Evolutionary conservation across 1,140 invertebrate genomes (phyloP).

Genomic region (Ptiloglossa arizonensis): DNA sequence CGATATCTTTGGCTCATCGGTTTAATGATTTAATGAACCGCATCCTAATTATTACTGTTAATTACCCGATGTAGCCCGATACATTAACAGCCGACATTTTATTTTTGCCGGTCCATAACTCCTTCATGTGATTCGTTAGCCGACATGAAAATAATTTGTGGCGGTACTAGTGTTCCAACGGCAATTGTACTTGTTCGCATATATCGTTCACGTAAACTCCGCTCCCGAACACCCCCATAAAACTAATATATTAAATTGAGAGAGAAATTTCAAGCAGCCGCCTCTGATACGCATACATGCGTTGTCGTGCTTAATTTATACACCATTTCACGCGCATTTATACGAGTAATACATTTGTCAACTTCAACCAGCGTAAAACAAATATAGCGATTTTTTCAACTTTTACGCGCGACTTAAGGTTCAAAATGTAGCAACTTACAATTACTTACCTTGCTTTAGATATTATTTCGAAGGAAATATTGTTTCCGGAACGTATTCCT

Average conservation of each 20-base stretch:
- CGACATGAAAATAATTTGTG: slow-evolving; percentile 48
- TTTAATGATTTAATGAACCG: neutral
- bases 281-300: neutral
- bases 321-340: neutral
- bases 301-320: neutral
- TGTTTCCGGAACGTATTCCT: neutral
- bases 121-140: slow-evolving; percentile 22
- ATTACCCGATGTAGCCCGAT: slow-evolving; percentile 27
- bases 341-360: slow-evolving; percentile 1
- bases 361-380: neutral
- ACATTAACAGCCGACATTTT: slow-evolving; percentile 31
- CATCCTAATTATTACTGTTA: slow-evolving; percentile 34
- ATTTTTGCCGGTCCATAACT: slow-evolving; percentile 23
- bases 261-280: slow-evolving; percentile 35
- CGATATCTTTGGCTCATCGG: neutral
- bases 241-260: slow-evolving; percentile 55
- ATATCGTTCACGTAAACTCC: slow-evolving; percentile 40
- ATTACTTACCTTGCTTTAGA: too few relatives aligned
- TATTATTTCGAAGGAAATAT: slow-evolving; percentile 12
- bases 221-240: slow-evolving; percentile 28
- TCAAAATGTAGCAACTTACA: neutral
- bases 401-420: neutral
- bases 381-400: neutral
- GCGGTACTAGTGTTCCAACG: slow-evolving; percentile 10
- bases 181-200: slow-evolving; percentile 52